phyloP scores from a whole-genome alignment of 2,113 vertebrate species.

The Garra rufa region DNA sequence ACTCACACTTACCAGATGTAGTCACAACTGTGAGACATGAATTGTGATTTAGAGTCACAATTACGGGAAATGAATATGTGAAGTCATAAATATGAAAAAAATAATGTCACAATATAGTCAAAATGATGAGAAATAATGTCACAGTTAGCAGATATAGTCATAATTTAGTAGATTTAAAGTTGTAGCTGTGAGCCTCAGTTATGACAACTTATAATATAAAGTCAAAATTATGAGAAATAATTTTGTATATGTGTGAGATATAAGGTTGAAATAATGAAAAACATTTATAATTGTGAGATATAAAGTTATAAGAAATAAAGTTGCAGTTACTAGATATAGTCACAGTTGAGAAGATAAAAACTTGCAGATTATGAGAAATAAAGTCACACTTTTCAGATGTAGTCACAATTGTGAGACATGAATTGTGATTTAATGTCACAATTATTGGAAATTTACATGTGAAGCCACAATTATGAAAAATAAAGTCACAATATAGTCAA shows the following conservation, averaged over 20 bases:
- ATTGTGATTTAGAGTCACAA: too few species aligned
- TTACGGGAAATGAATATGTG: too few species aligned
- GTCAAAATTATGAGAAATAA: not conserved
- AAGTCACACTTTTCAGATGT: not conserved
- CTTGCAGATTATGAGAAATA: not conserved
- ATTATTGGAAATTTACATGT: not conserved
- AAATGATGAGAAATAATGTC: too few species aligned
- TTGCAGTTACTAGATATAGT: not conserved
- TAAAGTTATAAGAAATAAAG: not conserved
- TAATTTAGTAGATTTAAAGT: not conserved
- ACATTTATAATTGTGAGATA: not conserved
- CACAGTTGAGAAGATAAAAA: not conserved
- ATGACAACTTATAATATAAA: not conserved
- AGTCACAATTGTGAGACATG: too few species aligned
- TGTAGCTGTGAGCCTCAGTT: too few species aligned
- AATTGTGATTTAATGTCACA: not conserved
- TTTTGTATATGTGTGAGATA: not conserved
- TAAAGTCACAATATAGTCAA: not conserved
- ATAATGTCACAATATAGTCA: not conserved
- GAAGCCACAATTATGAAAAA: not conserved
- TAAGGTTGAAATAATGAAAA: too few species aligned
- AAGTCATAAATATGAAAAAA: too few species aligned
- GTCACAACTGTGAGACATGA: too few species aligned
- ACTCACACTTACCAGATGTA: too few species aligned
- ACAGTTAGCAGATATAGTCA: not conserved